These are phyloP conservation scores for Oryzias curvinotus DNA, from an alignment of 2,113 vertebrate genomes.

Conservation along the genomic window DNA sequence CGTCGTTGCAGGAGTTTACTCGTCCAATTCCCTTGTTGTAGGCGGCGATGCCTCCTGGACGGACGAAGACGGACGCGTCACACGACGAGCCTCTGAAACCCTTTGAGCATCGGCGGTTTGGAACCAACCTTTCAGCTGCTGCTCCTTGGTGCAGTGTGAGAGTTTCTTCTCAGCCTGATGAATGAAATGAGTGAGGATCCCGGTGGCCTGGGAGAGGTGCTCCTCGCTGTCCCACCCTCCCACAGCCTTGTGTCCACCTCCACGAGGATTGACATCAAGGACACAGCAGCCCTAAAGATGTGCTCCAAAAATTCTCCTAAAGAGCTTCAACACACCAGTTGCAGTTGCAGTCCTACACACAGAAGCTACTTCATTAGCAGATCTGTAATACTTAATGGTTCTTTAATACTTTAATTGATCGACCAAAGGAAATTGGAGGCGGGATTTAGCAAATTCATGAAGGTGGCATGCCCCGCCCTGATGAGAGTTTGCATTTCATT, in stretches of 20 bases:
- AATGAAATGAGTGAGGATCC: constrained; percentile 1
- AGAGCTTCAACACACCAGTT: too few relatives aligned
- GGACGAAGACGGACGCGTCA: neutral
- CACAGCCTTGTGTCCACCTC: neutral
- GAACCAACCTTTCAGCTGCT: constrained; percentile 61
- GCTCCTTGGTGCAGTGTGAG: neutral
- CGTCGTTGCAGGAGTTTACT: neutral
- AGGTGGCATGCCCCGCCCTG: too few relatives aligned
- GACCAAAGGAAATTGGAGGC: too few relatives aligned
- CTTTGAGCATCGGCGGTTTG: neutral
- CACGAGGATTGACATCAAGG: neutral
- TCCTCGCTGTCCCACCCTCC: constrained; percentile 12
- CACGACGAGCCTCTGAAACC: neutral
- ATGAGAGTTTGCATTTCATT: too few relatives aligned
- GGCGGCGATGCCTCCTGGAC: constrained; percentile 47
- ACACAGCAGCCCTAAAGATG: too few relatives aligned
- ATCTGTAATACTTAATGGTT: too few relatives aligned
- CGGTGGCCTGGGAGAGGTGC: constrained; percentile 6
- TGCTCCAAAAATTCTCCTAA: too few relatives aligned
- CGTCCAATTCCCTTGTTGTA: constrained; percentile 44
- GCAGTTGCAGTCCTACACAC: too few relatives aligned
- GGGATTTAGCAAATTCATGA: too few relatives aligned
- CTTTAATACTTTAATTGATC: too few relatives aligned
- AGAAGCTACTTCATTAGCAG: too few relatives aligned
- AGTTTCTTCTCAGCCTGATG: neutral